Percentiles rank a stretch among this genome's conserved stretches.
Conservation (phyloP, 2,113 vertebrate genomes). For the Glaucomys volans region DNA sequence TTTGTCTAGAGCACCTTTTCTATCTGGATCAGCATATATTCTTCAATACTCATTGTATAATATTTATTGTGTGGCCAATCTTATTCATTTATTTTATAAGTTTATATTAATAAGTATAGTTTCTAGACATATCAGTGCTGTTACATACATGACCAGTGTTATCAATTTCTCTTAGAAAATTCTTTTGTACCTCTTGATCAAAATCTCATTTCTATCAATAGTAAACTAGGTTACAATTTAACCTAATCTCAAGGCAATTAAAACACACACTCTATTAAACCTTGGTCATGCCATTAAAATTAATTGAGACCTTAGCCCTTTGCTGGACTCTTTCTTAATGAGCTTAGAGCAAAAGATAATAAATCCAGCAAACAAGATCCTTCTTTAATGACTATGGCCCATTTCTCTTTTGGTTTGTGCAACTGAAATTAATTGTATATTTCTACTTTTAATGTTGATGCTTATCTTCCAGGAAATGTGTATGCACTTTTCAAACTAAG, state of each 20-base stretch:
- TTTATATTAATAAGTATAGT: constrained; percentile 57
- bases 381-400: constrained; percentile 45
- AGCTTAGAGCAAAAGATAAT: constrained; percentile 75
- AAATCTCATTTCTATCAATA: constrained; percentile 74
- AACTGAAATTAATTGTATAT: constrained; percentile 68
- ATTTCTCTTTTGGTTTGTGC: constrained; percentile 56
- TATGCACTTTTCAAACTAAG: constrained; percentile 69
- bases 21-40: constrained; percentile 63
- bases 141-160: constrained; percentile 38
- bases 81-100: constrained; percentile 50
- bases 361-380: constrained; percentile 73
- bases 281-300: constrained; percentile 76
- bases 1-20: constrained; percentile 71
- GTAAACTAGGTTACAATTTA: constrained; percentile 53
- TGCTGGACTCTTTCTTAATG: constrained; percentile 78
- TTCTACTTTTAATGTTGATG: constrained; percentile 70
- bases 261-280: constrained; percentile 79
- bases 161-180: constrained; percentile 31
- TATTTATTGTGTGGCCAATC: constrained; percentile 65
- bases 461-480: constrained; percentile 70
- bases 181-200: constrained; percentile 56
- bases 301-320: constrained; percentile 79
- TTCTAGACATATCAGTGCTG: constrained; percentile 63
- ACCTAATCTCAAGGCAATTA: constrained; percentile 75
- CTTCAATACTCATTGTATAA: constrained; percentile 65